These are phyloP conservation scores for Chirona hameri DNA, from an alignment of 2,888 invertebrate genomes.

Conservation along the genomic window DNA sequence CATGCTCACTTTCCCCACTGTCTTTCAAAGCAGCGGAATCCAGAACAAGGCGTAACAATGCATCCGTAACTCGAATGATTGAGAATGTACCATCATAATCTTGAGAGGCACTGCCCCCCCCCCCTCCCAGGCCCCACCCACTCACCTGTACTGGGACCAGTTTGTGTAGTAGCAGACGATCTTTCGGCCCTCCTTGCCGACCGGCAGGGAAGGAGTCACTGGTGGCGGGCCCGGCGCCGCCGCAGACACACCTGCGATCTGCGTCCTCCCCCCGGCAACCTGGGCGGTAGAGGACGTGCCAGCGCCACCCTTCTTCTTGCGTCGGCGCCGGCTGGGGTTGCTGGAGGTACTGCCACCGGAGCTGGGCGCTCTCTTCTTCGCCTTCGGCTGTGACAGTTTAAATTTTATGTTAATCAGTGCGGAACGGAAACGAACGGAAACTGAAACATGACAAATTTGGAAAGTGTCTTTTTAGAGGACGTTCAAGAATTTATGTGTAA, in stretches of 20 bases:
- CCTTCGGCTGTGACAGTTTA: neutral
- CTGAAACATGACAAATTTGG: no score
- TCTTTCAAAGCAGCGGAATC: no score
- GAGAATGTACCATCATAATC: no score
- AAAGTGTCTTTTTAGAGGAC: no score
- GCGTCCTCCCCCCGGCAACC: neutral
- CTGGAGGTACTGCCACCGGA: neutral
- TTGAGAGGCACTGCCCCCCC: no score
- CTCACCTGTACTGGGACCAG: slow-evolving; percentile 13
- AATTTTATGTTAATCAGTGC: neutral
- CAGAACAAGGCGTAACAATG: no score
- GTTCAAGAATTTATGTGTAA: no score
- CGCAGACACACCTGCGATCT: neutral
- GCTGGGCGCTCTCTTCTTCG: neutral
- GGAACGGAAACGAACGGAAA: no score
- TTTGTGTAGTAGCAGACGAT: slow-evolving; percentile 23
- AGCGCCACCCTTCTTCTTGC: neutral
- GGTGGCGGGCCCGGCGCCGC: neutral
- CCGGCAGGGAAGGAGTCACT: neutral
- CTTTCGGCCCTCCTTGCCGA: neutral
- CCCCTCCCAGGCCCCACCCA: neutral
- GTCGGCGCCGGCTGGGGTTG: neutral
- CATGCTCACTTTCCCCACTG: no score
- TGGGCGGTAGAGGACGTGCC: neutral
- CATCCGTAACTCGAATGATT: no score